Evolutionary conservation across 2,797 vertebrate genomes (phyloP), one percentile per base, ranked within the genome.

Genomic region (Botia kubotai): DNA sequence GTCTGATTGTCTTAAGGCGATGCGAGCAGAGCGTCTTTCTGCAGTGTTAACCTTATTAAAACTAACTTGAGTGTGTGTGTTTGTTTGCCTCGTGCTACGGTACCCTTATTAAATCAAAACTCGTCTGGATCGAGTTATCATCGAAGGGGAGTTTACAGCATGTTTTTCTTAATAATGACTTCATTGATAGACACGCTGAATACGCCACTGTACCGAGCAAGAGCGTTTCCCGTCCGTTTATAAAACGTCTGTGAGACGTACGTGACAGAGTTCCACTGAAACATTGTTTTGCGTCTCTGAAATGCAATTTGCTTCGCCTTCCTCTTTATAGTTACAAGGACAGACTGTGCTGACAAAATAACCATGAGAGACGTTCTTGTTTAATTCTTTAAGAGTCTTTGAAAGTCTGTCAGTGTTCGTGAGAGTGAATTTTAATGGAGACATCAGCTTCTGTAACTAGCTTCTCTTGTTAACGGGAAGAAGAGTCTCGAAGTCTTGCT

Each of bases 1-100:
- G 66, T 82, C 71, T 57, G 71, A 73, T 57, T 73, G 71, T 65
- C 65, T 81, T 62, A 26, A 53, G 21, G 21, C 26, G 4, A 3
- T 60, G 55, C 19, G 21, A 60, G 65, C 67, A 33, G 26, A 50
- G 46, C 17, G 17, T 71, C 67, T 52, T 43, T 57, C 68, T 53
- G 23, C 63, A 65, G 73, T 53, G 48, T 63, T 82, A 76, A 72
- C 58, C n/a, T 76, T 68, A 43, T 76, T 76, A 76, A 71, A 78
- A 50, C 39, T 58, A 72, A 55, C 58, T 29, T 62, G 16, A n/a
- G 13, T 55, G 69, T 17, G 19, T 67, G 46, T 71, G 43, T 70
- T 43, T 65, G 50, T 83, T 66, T 65, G 68, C 50, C 67, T 53
- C 79, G 2, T 76, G 73, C 69, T 79, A 58, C 13, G 26, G 19